Conservation (phyloP, 2,797 vertebrate species). For the Characodon lateralis region DNA sequence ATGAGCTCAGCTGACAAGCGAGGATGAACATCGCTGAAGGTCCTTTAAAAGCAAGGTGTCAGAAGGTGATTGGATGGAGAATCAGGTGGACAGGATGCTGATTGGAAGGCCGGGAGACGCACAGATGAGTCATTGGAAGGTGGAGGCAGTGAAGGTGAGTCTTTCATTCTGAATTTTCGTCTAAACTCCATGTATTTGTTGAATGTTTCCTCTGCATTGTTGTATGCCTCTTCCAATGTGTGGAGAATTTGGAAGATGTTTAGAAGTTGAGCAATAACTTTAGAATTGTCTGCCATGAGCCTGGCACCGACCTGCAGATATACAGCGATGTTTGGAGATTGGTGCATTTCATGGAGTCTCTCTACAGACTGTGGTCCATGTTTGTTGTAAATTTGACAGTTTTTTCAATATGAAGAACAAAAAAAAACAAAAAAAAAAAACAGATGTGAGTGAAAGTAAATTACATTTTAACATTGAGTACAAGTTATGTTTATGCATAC, state of each 20-base stretch:
- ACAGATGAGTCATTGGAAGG: no score
- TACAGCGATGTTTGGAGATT: constrained; percentile 7
- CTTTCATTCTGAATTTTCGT: no score
- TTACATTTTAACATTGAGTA: background rate
- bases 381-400: background rate
- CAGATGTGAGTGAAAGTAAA: background rate
- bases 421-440: background rate
- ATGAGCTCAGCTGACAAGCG: no score
- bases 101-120: no score
- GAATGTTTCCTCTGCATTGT: constrained; percentile 27
- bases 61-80: no score
- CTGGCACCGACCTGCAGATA: constrained; percentile 18
- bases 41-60: no score
- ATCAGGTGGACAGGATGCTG: no score
- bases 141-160: no score
- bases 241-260: constrained; percentile 34
- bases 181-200: constrained; percentile 20
- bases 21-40: no score
- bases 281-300: constrained; percentile 40
- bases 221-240: constrained; percentile 13
- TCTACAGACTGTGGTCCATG: constrained; percentile 24
- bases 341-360: constrained; percentile 34
- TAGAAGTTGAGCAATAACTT: constrained; percentile 16
- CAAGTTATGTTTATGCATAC: background rate
- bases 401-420: background rate